A percentile compares a stretch with the other conserved stretches of the same genome.
phyloP scores from a whole-genome alignment of 1,140 invertebrate species.

The Diuraphis noxia region DNA sequence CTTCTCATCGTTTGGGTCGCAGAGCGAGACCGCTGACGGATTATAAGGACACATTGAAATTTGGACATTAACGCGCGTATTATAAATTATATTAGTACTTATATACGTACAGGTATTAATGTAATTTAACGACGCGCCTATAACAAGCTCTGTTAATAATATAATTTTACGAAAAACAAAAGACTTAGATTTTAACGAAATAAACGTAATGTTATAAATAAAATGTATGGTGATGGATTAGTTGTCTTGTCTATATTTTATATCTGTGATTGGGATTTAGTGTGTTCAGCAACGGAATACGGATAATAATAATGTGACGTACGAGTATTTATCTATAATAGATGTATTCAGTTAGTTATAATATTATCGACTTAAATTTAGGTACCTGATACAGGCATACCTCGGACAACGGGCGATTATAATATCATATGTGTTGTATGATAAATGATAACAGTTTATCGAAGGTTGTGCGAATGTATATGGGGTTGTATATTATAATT shows the following conservation, averaged over 20 bases:
- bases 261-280: background rate
- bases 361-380: no score
- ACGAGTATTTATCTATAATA: no score
- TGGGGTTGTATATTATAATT: no score
- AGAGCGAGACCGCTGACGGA: background rate
- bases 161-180: background rate
- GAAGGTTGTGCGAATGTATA: background rate
- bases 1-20: background rate
- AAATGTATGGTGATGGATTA: background rate
- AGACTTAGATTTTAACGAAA: background rate
- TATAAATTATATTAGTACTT: background rate
- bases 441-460: background rate
- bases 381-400: no score
- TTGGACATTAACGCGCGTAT: background rate
- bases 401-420: background rate
- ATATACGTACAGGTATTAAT: background rate
- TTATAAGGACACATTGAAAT: constrained; percentile 28
- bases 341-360: no score
- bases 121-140: background rate
- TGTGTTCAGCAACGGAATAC: background rate
- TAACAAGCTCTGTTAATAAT: background rate
- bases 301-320: background rate
- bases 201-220: background rate
- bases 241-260: background rate
- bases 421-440: no score